Evolutionary conservation across 2,113 vertebrate species (phyloP).

Genomic region (Dicaeum eximium): DNA sequence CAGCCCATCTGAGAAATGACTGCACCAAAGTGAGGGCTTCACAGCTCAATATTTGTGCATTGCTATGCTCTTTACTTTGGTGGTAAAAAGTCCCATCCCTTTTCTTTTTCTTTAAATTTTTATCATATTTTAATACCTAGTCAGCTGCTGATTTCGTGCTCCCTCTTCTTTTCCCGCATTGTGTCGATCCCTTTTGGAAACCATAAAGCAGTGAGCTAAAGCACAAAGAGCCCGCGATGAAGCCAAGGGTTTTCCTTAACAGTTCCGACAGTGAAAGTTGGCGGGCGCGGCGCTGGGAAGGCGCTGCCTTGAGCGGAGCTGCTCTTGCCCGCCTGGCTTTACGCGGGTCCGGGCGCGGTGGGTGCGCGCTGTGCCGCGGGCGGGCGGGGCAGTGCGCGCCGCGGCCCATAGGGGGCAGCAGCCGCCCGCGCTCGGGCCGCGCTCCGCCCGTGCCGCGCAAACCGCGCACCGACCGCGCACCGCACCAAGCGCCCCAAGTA

Average conservation of each 20-base stretch:
- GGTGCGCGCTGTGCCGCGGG: background rate
- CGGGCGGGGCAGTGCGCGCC: background rate
- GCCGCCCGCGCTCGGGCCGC: constrained; percentile 60
- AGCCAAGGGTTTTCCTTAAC: background rate
- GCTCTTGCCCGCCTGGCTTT: background rate
- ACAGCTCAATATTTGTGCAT: background rate
- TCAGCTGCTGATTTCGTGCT: background rate
- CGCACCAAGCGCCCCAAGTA: no score
- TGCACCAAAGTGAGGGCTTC: background rate
- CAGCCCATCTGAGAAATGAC: background rate
- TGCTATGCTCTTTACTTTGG: background rate
- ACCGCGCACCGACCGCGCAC: rapidly evolving
- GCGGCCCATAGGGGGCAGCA: constrained; percentile 88
- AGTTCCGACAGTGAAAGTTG: constrained; percentile 41
- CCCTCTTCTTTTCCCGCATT: background rate
- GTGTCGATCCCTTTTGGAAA: background rate
- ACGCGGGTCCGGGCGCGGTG: background rate
- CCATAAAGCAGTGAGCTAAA: background rate
- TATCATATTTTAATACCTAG: background rate
- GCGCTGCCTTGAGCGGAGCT: background rate
- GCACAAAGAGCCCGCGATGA: background rate
- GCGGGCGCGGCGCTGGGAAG: constrained; percentile 6
- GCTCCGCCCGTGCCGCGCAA: background rate
- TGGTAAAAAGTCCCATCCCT: rapidly evolving
- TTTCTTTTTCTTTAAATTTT: background rate